Base-by-base conservation (phyloP, 2,113 vertebrate species). In the Thinocorus orbignyianus region DNA sequence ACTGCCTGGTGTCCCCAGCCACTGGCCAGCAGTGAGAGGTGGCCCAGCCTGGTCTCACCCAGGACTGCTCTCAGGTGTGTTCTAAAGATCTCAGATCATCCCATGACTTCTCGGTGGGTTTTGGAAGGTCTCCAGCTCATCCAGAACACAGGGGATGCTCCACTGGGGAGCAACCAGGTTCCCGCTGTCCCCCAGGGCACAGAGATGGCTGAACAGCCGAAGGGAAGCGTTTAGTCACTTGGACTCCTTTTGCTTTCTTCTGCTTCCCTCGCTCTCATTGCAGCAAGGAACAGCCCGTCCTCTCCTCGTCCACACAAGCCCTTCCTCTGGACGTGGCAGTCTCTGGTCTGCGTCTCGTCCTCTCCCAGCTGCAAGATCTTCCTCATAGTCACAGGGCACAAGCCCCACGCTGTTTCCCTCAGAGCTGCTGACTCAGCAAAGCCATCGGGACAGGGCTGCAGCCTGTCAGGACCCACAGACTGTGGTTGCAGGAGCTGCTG, bases 311-410 rank as follows among this genome's bases (percentile, higher is more conserved):
- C 78, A 54, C 84, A 10, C 0, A 0, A 73, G 64, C 46, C 51
- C 78, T 44, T 81, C 51, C 64, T 48, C 69, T 6, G 4, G 51
- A 46, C 11, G 7, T 42, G 46, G 16, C 83, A 54, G 46, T 35
- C 58, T 28, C 33, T 57, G 23, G 93, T 2, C 68, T 3, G 66
- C 16, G 9, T 80, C 80, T 83, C 25, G 1, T 24, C 8, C 1
- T 69, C 22, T 30, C 70, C 65, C 28, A 78, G 55, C 71, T 92
- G 81, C 18, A 3, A 70, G 76, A 55, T 20, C 28, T 49, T 52
- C 82, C 92, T 73, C 79, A 48, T 20, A 58, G 95, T 94, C 95
- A 95, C 92, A 90, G 92, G 81, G 78, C 61, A 65, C 85, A 13
- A 60, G 87, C 2, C 6, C 6, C 54, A 90, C 1, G 3, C 31